These are phyloP conservation scores for Malurus elegans DNA, from an alignment of 2,113 vertebrate genomes.

Conservation along the genomic window DNA sequence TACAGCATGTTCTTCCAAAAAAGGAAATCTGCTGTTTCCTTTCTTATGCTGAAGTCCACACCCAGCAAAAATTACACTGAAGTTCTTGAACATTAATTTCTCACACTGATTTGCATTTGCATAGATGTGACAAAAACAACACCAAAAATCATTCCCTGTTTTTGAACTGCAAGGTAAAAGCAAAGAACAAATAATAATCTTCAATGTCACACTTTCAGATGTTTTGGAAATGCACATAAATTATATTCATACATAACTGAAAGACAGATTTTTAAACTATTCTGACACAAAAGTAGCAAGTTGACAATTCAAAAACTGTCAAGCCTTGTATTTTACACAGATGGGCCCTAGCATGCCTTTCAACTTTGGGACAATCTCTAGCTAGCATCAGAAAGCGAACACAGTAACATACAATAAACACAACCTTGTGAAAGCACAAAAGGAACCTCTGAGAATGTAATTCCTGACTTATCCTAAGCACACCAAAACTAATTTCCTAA, in stretches of 20 bases:
- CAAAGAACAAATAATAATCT: background rate
- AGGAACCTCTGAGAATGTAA: background rate
- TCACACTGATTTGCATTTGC: background rate
- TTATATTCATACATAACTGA: background rate
- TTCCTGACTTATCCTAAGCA: background rate
- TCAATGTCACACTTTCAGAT: background rate
- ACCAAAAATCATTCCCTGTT: background rate
- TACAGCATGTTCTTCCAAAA: background rate
- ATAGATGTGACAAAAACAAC: background rate
- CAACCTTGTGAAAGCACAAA: background rate
- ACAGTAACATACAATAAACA: background rate
- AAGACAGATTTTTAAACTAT: background rate
- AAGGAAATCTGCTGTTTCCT: slow-evolving; percentile 44
- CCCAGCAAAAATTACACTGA: slow-evolving; percentile 23
- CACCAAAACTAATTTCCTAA: background rate
- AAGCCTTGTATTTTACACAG: background rate
- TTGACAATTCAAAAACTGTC: background rate
- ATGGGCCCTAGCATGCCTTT: background rate
- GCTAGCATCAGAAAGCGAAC: background rate
- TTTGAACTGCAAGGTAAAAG: background rate
- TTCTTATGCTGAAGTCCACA: slow-evolving; percentile 8
- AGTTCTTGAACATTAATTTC: background rate
- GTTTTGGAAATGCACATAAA: accelerated
- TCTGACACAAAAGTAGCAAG: background rate
- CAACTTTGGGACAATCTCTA: background rate